A percentile compares a stretch with the other conserved stretches of the same genome.
These are phyloP conservation scores for Machimus atricapillus DNA, from an alignment of 2,888 invertebrate genomes.

Conservation along the genomic window DNA sequence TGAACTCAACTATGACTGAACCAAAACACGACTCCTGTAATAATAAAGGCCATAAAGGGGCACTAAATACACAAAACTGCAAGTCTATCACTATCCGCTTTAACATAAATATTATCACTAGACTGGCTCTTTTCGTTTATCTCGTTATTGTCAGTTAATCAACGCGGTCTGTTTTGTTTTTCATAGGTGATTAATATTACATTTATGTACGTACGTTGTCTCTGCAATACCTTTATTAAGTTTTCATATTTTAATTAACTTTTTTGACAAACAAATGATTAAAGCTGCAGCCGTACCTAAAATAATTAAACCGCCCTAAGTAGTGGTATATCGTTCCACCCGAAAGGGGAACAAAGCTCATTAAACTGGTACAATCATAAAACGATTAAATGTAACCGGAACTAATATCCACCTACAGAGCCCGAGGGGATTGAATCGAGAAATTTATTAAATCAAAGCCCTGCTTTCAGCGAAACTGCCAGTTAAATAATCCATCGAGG, in stretches of 20 bases:
- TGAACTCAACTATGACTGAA: too few species aligned
- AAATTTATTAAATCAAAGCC: not conserved
- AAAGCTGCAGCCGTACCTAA: not conserved
- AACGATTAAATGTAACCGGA: not conserved
- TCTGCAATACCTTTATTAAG: not conserved
- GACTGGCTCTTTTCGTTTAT: not conserved
- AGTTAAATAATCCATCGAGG: not conserved
- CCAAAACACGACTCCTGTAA: not conserved
- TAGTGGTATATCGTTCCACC: not conserved
- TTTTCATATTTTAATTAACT: not conserved
- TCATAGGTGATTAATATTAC: not conserved
- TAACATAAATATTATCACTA: not conserved
- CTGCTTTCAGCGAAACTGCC: not conserved
- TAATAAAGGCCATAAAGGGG: not conserved
- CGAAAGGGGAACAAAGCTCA: not conserved
- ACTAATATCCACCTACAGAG: not conserved
- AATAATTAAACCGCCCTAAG: not conserved
- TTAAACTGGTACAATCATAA: not conserved
- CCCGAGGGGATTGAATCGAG: not conserved
- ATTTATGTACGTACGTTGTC: not conserved
- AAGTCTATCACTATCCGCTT: not conserved
- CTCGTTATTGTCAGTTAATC: not conserved
- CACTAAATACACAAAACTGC: not conserved
- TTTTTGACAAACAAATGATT: not conserved
- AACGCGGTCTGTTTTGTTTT: not conserved